Conservation (phyloP, 2,888 invertebrate species). For the Leptopterna dolabrata region DNA sequence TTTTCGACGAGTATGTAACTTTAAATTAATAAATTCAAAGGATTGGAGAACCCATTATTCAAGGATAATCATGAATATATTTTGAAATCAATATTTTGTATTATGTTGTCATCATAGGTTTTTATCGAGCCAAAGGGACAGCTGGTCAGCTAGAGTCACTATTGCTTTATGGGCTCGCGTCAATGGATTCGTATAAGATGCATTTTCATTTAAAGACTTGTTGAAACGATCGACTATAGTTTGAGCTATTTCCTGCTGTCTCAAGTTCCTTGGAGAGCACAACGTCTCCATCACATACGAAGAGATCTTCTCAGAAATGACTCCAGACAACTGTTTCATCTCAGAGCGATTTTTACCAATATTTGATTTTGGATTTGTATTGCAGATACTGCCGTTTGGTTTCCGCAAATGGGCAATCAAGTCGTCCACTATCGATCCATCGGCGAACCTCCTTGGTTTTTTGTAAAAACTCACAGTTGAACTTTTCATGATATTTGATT, state of each 20-base stretch:
- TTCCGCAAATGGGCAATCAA: background rate
- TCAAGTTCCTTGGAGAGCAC: constrained; percentile 51
- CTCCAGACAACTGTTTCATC: background rate
- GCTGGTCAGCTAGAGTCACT: constrained; percentile 58
- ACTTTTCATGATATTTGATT: constrained; percentile 39
- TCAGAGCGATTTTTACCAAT: constrained; percentile 57
- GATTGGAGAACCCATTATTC: too few relatives aligned
- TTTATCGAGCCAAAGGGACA: constrained; percentile 60
- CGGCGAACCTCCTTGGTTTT: background rate
- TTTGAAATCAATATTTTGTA: too few relatives aligned
- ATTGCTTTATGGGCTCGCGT: constrained; percentile 57
- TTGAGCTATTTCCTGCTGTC: constrained; percentile 57
- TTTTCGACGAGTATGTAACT: background rate
- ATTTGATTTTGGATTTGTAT: background rate
- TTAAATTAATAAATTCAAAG: too few relatives aligned
- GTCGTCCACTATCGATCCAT: constrained; percentile 6
- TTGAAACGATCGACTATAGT: constrained; percentile 55
- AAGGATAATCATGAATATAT: too few relatives aligned
- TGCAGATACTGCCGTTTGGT: background rate
- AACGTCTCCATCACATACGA: constrained; percentile 59
- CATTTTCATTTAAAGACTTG: constrained; percentile 58
- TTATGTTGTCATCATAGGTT: background rate
- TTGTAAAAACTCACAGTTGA: constrained; percentile 33
- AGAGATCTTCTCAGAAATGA: constrained; percentile 58
- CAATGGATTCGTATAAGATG: constrained; percentile 53